phyloP scores from a whole-genome alignment of 2,113 vertebrate genomes.

The Piaya cayana region DNA sequence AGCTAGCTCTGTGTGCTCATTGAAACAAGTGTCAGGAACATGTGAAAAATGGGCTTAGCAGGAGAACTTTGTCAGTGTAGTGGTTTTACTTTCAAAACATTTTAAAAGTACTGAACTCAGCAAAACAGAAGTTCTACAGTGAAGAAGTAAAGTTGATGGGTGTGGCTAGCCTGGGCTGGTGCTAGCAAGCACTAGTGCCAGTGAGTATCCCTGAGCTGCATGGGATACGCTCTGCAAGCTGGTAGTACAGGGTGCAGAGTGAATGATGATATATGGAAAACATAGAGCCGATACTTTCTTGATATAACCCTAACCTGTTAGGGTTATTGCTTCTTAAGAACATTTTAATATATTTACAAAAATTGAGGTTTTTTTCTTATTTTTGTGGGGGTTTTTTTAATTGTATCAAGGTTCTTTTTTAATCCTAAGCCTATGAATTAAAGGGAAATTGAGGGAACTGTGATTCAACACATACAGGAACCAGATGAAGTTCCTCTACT shows the following conservation, averaged over 20 bases:
- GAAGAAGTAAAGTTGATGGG: background rate
- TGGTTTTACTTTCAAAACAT: background rate
- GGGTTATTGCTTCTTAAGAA: background rate
- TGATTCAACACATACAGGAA: slow-evolving; percentile 53
- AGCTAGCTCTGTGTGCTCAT: background rate
- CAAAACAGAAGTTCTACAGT: background rate
- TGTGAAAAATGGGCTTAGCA: background rate
- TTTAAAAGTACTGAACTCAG: background rate
- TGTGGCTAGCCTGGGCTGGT: background rate
- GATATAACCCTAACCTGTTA: background rate
- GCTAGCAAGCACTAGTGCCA: background rate
- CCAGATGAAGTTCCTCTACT: slow-evolving; percentile 20
- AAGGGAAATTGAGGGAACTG: slow-evolving; percentile 16
- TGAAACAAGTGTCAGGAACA: background rate
- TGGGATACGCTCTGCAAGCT: background rate
- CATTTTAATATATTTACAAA: background rate
- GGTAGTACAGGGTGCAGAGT: background rate
- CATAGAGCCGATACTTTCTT: background rate
- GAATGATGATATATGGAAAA: background rate
- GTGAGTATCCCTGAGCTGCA: background rate
- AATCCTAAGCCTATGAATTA: background rate
- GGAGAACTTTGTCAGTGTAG: background rate
- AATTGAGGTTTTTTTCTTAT: rapidly evolving
- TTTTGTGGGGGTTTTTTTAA: background rate
- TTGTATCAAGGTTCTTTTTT: background rate